Conservation (phyloP, 2,888 invertebrate species). For the Stomorhina lunata region DNA sequence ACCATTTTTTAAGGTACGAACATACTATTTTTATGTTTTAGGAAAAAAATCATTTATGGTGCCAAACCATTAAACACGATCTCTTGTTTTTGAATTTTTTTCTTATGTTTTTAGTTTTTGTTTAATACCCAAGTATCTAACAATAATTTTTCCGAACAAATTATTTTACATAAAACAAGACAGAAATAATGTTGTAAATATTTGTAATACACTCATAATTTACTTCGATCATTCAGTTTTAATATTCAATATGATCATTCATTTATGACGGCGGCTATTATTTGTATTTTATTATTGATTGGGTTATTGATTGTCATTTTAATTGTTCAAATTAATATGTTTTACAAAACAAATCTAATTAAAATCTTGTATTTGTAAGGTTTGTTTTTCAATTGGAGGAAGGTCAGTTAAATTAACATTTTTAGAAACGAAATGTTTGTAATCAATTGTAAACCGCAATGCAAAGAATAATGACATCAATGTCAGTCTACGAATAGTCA, state of each 20-base stretch:
- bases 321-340: background rate
- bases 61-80: conserved; percentile 46
- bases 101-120: background rate
- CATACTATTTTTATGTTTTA: too few species aligned
- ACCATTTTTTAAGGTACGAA: background rate
- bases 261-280: too few species aligned
- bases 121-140: too few species aligned
- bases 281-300: background rate
- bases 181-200: conserved; percentile 10
- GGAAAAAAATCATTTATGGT: conserved; percentile 2
- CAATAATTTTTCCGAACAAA: background rate
- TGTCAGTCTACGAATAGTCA: too few species aligned
- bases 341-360: background rate
- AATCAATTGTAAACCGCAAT: too few species aligned
- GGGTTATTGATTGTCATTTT: background rate
- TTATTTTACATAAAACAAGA: conserved; percentile 22
- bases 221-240: background rate
- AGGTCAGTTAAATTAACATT: too few species aligned
- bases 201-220: background rate
- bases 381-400: too few species aligned
- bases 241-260: too few species aligned
- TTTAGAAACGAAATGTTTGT: too few species aligned
- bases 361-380: too few species aligned
- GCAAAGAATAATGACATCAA: too few species aligned
- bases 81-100: background rate